Evolutionary conservation across 1,140 invertebrate genomes (phyloP).

Genomic region (Drosophila nasuta): DNA sequence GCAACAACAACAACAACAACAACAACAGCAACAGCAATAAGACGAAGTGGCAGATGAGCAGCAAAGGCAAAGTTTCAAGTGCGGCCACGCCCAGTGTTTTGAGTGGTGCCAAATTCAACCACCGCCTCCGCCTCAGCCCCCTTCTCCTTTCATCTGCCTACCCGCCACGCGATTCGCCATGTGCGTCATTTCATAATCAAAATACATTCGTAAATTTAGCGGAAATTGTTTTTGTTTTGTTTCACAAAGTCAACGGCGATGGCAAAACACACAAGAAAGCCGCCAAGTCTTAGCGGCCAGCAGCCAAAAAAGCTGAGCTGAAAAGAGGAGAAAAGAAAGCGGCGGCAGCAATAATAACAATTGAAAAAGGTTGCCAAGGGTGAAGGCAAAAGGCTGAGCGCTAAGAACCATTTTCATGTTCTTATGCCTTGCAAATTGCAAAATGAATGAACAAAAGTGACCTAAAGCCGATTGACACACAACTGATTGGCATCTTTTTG

Average conservation of each 20-base stretch:
- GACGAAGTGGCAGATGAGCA: conserved; percentile 7
- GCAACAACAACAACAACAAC: conserved; percentile 22
- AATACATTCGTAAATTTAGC: conserved; percentile 53
- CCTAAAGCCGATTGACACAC: conserved; percentile 39
- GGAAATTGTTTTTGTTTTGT: conserved; percentile 50
- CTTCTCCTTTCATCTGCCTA: no score
- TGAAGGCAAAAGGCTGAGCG: conserved; percentile 8
- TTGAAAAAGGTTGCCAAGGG: conserved; percentile 39
- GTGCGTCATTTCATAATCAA: conserved; percentile 52
- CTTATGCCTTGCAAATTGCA: conserved; percentile 44
- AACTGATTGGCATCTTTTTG: conserved; percentile 34
- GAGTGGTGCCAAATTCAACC: conserved; percentile 11
- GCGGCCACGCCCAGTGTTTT: conserved; percentile 36
- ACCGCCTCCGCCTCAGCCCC: not conserved
- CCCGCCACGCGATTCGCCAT: not conserved
- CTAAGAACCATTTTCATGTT: conserved; percentile 36
- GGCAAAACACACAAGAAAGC: conserved; percentile 11
- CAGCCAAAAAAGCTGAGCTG: not conserved
- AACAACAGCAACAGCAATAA: conserved; percentile 9
- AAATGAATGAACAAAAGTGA: conserved; percentile 46
- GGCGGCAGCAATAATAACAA: conserved; percentile 3
- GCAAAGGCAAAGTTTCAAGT: conserved; percentile 28
- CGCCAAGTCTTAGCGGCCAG: conserved; percentile 10
- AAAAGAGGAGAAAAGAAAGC: not conserved
- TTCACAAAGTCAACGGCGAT: conserved; percentile 31